These are phyloP conservation scores for Hemiscyllium ocellatum DNA, from an alignment of 2,113 vertebrate genomes.

Conservation along the genomic window DNA sequence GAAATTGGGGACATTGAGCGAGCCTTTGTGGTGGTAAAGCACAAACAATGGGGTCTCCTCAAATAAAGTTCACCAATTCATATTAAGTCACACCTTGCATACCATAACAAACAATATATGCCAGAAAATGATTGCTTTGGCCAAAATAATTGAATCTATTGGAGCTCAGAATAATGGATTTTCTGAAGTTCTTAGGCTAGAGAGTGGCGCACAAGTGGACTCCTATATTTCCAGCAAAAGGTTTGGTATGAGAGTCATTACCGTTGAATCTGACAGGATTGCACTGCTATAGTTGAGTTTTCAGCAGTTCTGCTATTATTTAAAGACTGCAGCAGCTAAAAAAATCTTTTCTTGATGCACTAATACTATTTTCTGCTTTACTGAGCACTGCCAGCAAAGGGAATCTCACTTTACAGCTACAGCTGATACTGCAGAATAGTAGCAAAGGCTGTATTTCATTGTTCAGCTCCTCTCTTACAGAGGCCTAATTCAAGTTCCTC, in stretches of 20 bases:
- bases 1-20: background rate
- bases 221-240: background rate
- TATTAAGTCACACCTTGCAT: background rate
- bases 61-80: background rate
- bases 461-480: background rate
- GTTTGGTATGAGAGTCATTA: background rate
- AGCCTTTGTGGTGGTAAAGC: background rate
- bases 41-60: background rate
- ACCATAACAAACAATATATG: background rate
- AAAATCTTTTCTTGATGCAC: background rate
- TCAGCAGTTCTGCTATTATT: background rate
- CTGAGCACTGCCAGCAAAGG: background rate
- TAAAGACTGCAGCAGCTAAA: background rate
- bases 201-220: background rate
- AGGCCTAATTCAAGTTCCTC: background rate
- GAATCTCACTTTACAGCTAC: background rate
- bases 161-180: background rate
- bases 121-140: background rate
- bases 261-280: background rate
- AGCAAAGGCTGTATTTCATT: background rate
- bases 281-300: background rate
- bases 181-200: background rate
- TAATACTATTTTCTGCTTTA: background rate
- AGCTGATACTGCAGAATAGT: background rate
- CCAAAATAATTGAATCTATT: background rate